Conservation (phyloP, 92 coral and sea anemone genomes). For the Montipora capitata region DNA sequence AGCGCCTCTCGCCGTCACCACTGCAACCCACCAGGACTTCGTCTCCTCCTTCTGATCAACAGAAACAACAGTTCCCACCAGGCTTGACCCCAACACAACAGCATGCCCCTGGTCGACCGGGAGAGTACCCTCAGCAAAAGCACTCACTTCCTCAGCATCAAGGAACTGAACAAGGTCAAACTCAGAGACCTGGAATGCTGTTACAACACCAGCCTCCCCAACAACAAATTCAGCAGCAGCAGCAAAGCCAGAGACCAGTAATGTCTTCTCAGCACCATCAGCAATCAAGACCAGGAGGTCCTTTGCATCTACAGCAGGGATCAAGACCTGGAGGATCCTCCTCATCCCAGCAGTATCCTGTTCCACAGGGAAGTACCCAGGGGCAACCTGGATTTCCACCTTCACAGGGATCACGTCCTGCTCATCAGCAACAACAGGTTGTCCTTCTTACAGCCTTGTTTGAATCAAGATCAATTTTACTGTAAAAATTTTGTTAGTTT, state of each 20-base stretch:
- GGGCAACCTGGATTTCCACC: slow-evolving; percentile 30
- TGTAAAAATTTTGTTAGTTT: no score
- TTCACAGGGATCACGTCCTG: slow-evolving; percentile 21
- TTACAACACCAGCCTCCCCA: slow-evolving; percentile 21
- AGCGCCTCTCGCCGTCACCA: slow-evolving; percentile 53
- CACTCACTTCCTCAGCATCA: slow-evolving; percentile 45
- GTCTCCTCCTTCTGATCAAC: slow-evolving; percentile 17
- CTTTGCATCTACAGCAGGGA: slow-evolving; percentile 36
- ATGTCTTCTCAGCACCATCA: slow-evolving; percentile 41
- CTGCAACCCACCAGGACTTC: slow-evolving; percentile 18
- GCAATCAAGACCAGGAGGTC: slow-evolving; percentile 31
- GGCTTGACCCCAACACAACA: slow-evolving; percentile 3
- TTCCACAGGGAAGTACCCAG: slow-evolving; percentile 15
- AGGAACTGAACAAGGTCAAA: slow-evolving; percentile 25
- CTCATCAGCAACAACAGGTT: slow-evolving; percentile 62
- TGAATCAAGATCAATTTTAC: no score
- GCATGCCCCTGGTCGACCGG: slow-evolving; percentile 35
- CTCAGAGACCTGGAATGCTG: slow-evolving; percentile 59
- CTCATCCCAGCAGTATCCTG: slow-evolving; percentile 44
- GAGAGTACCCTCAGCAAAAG: slow-evolving; percentile 8
- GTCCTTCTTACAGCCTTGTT: not conserved
- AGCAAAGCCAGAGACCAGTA: slow-evolving; percentile 39
- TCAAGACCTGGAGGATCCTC: slow-evolving; percentile 43
- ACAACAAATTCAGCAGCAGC: slow-evolving; percentile 27
- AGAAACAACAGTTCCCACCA: slow-evolving; percentile 33